A percentile compares a stretch with the other conserved stretches of the same genome.
These are phyloP conservation scores for Myodes glareolus DNA, from an alignment of 2,113 vertebrate genomes.

Conservation along the genomic window DNA sequence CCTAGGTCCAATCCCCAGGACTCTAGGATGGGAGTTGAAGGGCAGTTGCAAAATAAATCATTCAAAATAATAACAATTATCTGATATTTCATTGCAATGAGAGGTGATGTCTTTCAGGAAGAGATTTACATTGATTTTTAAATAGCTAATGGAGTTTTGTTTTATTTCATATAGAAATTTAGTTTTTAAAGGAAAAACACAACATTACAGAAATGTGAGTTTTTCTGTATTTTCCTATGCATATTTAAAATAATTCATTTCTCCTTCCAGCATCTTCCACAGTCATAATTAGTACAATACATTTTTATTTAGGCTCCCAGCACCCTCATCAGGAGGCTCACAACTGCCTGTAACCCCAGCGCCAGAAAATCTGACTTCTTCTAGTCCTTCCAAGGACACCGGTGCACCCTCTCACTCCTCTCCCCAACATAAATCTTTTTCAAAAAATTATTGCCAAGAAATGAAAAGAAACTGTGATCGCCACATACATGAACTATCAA, in stretches of 20 bases:
- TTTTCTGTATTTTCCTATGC: neutral
- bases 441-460: neutral
- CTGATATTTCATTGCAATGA: slow-evolving; percentile 50
- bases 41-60: slow-evolving; percentile 46
- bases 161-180: slow-evolving; percentile 59
- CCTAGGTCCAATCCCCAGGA: neutral
- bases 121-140: slow-evolving; percentile 41
- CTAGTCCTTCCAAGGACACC: neutral
- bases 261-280: slow-evolving; percentile 29
- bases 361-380: neutral
- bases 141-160: slow-evolving; percentile 41
- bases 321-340: neutral
- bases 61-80: slow-evolving; percentile 62
- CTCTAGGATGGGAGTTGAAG: too few species aligned
- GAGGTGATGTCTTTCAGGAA: slow-evolving; percentile 15
- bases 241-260: slow-evolving; percentile 48
- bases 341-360: neutral
- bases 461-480: neutral
- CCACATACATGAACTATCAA: neutral
- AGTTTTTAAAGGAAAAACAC: slow-evolving; percentile 42
- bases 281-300: slow-evolving; percentile 26
- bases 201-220: neutral
- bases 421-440: neutral
- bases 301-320: slow-evolving; percentile 18
- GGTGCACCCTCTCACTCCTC: rapidly evolving